phyloP scores from a whole-genome alignment of 1,140 invertebrate species.

The Tetramorium parvispinum region DNA sequence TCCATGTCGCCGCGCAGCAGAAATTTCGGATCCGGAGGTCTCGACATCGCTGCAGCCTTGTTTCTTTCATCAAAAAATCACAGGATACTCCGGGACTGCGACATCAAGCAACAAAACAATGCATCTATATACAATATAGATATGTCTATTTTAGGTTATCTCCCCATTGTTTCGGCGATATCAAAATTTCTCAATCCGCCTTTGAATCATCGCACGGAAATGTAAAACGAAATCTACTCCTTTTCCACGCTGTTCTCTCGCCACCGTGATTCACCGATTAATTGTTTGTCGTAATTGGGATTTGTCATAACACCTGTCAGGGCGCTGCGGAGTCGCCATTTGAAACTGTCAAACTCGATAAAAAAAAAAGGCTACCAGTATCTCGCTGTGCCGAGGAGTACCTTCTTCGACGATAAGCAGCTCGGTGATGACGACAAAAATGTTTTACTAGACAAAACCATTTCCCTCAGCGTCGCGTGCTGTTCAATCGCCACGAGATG shows the following conservation, averaged over 20 bases:
- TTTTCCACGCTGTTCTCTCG: not conserved
- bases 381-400: not conserved
- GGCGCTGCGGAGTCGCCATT: conserved; percentile 2
- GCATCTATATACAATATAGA: not conserved
- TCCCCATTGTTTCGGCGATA: not conserved
- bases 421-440: conserved; percentile 38
- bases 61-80: conserved; percentile 30
- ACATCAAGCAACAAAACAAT: not conserved
- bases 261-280: not conserved
- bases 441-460: not conserved
- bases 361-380: not conserved
- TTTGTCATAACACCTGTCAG: not conserved
- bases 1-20: conserved; percentile 88
- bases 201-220: not conserved
- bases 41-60: not conserved
- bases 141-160: not conserved
- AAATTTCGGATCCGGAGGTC: conserved; percentile 89
- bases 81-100: conserved; percentile 26
- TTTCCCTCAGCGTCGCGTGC: not conserved
- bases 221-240: not conserved
- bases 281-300: not conserved
- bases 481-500: conserved; percentile 4
- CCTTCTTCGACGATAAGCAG: not conserved
- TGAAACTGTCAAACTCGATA: not conserved
- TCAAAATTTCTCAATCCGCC: not conserved